phyloP scores from a whole-genome alignment of 2,113 vertebrate genomes.

The Nematolebias whitei region DNA sequence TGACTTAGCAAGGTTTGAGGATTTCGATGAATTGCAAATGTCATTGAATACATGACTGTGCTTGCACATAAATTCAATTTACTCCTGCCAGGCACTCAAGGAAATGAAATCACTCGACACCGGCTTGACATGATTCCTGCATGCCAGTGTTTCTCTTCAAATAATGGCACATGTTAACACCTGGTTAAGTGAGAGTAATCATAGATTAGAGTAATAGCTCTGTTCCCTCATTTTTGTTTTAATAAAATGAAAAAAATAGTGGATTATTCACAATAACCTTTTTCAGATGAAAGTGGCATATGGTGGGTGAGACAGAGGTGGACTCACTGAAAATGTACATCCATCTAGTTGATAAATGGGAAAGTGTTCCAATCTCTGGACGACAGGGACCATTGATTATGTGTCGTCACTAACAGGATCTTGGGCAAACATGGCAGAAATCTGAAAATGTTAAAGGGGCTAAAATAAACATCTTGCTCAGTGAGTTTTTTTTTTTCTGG shows the following conservation, averaged over 20 bases:
- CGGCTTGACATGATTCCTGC: neutral
- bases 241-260: slow-evolving; percentile 17
- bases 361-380: slow-evolving; percentile 10
- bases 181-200: slow-evolving; percentile 4
- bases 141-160: neutral
- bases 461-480: slow-evolving; percentile 23
- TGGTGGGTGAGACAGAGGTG: neutral
- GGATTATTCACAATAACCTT: slow-evolving; percentile 26
- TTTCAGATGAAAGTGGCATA: neutral
- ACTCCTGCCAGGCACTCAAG: slow-evolving; percentile 1
- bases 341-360: slow-evolving; percentile 11
- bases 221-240: neutral
- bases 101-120: slow-evolving; percentile 9
- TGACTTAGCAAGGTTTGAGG: slow-evolving; percentile 1
- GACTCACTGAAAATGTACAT: neutral
- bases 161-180: slow-evolving; percentile 11
- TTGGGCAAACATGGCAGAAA: slow-evolving; percentile 25
- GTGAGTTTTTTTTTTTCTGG: too few relatives aligned
- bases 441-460: too few relatives aligned
- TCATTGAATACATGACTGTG: slow-evolving; percentile 5
- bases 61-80: slow-evolving; percentile 27
- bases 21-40: slow-evolving; percentile 37
- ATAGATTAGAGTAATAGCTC: neutral
- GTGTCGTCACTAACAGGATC: slow-evolving; percentile 12
- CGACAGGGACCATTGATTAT: slow-evolving; percentile 33